phyloP scores from a whole-genome alignment of 2,888 invertebrate species.

The Phyllotreta cruciferae region DNA sequence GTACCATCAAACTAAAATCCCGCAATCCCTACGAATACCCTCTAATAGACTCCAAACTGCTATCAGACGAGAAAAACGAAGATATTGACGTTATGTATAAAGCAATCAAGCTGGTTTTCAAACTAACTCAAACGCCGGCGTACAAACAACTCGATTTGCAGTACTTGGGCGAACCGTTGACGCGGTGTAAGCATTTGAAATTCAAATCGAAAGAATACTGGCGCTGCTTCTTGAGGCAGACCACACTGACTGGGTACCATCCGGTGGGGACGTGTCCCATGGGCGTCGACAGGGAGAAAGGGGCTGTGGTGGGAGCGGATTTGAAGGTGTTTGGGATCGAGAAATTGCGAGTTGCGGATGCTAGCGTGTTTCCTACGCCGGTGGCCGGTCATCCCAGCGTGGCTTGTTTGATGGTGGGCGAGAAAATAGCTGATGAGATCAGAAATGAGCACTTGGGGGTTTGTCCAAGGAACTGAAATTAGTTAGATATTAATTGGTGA shows the following conservation, averaged over 20 bases:
- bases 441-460: slow-evolving; percentile 49
- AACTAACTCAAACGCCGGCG: slow-evolving; percentile 61
- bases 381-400: slow-evolving; percentile 72
- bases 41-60: slow-evolving; percentile 71
- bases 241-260: slow-evolving; percentile 57
- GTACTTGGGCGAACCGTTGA: slow-evolving; percentile 25
- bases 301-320: slow-evolving; percentile 68
- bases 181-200: slow-evolving; percentile 58
- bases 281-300: slow-evolving; percentile 67
- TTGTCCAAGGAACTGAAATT: background rate
- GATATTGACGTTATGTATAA: slow-evolving; percentile 65
- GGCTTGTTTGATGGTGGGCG: slow-evolving; percentile 72
- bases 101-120: slow-evolving; percentile 57
- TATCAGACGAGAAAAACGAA: slow-evolving; percentile 59
- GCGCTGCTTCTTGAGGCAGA: slow-evolving; percentile 66
- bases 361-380: slow-evolving; percentile 69
- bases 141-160: slow-evolving; percentile 63
- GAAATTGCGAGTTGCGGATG: slow-evolving; percentile 68
- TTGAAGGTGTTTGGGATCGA: slow-evolving; percentile 67
- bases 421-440: slow-evolving; percentile 72
- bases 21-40: slow-evolving; percentile 56
- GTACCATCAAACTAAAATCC: slow-evolving; percentile 64
- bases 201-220: slow-evolving; percentile 71
- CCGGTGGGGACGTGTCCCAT: slow-evolving; percentile 73
- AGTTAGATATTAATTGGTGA: too few relatives aligned